phyloP scores from a whole-genome alignment of 1,140 invertebrate species.

The Chionoecetes opilio region DNA sequence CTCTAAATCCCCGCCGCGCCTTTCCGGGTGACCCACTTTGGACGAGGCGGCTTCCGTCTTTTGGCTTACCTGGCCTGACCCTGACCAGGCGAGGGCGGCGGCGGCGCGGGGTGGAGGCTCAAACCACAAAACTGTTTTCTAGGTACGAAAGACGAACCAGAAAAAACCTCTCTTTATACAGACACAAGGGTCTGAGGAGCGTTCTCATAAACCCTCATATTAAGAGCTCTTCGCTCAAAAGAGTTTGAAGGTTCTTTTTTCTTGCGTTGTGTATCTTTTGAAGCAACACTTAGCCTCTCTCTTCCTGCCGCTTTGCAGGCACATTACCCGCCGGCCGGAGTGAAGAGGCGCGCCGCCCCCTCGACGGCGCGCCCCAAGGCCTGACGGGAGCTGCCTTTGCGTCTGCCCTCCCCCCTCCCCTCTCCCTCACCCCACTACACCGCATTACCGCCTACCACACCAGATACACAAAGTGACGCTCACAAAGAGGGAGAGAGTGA shows the following conservation, averaged over 20 bases:
- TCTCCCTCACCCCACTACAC: neutral
- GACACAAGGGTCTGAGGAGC: neutral
- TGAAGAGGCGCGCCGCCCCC: neutral
- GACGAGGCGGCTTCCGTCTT: neutral
- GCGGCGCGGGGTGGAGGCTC: neutral
- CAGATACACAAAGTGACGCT: constrained; percentile 39
- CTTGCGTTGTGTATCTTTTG: neutral
- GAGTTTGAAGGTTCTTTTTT: neutral
- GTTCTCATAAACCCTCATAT: neutral
- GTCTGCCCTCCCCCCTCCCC: neutral
- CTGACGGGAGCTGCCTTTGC: neutral
- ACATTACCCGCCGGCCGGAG: neutral
- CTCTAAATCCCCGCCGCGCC: neutral
- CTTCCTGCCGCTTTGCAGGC: neutral
- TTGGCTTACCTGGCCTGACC: neutral
- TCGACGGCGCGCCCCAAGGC: neutral
- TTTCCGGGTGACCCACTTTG: constrained; percentile 13
- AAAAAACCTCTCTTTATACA: neutral
- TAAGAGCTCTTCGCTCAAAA: neutral
- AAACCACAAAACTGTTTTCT: neutral
- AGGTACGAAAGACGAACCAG: neutral
- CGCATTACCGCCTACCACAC: neutral
- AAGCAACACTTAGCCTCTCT: neutral
- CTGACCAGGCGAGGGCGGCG: neutral
- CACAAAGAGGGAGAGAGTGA: neutral